Evolutionary conservation across 1,140 invertebrate genomes (phyloP).

Genomic region (Probaryconus sp.): DNA sequence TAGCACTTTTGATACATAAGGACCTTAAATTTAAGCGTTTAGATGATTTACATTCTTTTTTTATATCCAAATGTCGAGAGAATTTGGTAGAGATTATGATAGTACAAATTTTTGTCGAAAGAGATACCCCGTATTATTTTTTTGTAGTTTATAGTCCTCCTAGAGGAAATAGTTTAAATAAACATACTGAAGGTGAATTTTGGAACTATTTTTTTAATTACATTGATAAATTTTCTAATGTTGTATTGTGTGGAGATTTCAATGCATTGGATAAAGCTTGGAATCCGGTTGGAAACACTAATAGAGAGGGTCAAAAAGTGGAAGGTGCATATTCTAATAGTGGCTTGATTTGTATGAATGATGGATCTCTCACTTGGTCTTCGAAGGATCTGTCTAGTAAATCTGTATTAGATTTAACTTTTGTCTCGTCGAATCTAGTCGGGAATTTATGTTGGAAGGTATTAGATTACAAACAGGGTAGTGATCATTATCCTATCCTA

Average conservation of each 20-base stretch:
- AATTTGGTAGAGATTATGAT: neutral
- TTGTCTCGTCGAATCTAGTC: conserved; percentile 44
- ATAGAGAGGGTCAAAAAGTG: neutral
- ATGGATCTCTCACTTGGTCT: conserved; percentile 2
- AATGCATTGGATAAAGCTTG: neutral
- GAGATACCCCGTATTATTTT: neutral
- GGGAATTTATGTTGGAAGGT: conserved; percentile 58
- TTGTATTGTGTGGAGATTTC: neutral
- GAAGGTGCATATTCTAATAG: neutral
- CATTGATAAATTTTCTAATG: neutral
- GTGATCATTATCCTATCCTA: conserved; percentile 66
- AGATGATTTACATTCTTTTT: neutral
- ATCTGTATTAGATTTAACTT: conserved; percentile 21
- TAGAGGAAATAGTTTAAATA: neutral
- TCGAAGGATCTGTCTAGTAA: neutral
- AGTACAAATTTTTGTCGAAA: neutral
- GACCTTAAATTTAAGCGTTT: neutral
- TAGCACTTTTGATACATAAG: neutral
- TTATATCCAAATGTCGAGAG: neutral
- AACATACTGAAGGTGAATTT: neutral
- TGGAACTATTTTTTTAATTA: neutral
- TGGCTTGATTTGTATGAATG: conserved; percentile 1
- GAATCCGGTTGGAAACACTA: neutral
- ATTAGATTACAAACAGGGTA: conserved; percentile 60
- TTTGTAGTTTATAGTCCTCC: neutral